These are phyloP conservation scores for Limnephilus lunatus DNA, from an alignment of 2,888 invertebrate species.

Conservation along the genomic window DNA sequence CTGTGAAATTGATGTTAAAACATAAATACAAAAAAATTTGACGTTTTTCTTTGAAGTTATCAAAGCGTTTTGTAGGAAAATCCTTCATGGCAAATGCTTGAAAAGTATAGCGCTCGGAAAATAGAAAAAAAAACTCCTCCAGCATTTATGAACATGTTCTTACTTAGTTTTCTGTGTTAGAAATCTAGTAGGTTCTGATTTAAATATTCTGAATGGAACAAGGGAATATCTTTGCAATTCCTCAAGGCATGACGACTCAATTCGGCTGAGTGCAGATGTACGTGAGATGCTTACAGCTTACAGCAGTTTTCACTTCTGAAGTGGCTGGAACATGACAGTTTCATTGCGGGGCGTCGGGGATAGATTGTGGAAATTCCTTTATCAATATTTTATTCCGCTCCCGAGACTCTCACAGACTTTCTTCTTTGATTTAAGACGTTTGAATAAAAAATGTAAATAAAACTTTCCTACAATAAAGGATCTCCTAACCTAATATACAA, in stretches of 20 bases:
- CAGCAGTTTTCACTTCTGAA: constrained; percentile 43
- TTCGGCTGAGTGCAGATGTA: constrained; percentile 43
- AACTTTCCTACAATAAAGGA: not conserved
- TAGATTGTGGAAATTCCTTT: constrained; percentile 2
- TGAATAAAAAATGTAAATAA: not conserved
- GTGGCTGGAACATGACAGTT: constrained; percentile 16
- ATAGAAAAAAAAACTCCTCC: not conserved
- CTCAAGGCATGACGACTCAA: constrained; percentile 47
- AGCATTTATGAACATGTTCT: not conserved
- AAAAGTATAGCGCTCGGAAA: not conserved
- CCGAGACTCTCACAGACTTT: not conserved
- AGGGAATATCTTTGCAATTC: constrained; percentile 36
- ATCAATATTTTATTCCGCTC: constrained; percentile 2
- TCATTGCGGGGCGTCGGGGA: constrained; percentile 8
- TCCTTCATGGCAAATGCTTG: not conserved
- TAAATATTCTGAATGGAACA: constrained; percentile 41
- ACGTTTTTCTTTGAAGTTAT: too few relatives aligned
- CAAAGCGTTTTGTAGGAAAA: too few relatives aligned
- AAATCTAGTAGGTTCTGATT: not conserved
- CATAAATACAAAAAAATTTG: too few relatives aligned
- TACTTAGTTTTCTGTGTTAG: not conserved
- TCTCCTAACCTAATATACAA: not conserved
- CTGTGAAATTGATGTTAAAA: too few relatives aligned
- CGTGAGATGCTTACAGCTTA: constrained; percentile 49
- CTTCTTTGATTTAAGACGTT: not conserved